These are phyloP conservation scores for Cydia amplana DNA, from an alignment of 1,140 invertebrate genomes.

Conservation along the genomic window DNA sequence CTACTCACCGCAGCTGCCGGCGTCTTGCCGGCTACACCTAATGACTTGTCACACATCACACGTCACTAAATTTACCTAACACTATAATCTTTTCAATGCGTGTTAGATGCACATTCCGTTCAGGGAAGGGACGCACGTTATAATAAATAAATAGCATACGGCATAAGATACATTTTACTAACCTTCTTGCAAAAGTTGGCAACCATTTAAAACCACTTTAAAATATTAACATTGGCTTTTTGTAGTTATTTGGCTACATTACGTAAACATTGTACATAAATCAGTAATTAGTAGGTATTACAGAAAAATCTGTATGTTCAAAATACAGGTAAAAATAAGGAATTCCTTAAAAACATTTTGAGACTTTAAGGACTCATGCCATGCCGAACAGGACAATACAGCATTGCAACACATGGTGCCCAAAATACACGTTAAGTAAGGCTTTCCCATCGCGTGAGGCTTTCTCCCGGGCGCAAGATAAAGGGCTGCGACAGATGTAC, in stretches of 20 bases:
- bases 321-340: constrained; percentile 5
- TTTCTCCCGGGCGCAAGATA: constrained; percentile 50
- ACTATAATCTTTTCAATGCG: neutral
- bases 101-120: too few relatives aligned
- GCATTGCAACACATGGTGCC: constrained; percentile 57
- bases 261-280: too few relatives aligned
- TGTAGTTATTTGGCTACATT: too few relatives aligned
- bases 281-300: too few relatives aligned
- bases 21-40: constrained; percentile 10
- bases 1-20: neutral
- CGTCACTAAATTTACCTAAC: neutral
- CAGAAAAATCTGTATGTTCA: neutral
- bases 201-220: too few relatives aligned
- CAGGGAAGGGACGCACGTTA: too few relatives aligned
- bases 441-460: constrained; percentile 65
- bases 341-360: constrained; percentile 18
- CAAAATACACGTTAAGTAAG: constrained; percentile 44
- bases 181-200: too few relatives aligned
- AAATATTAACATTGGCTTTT: too few relatives aligned
- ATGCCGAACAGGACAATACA: constrained; percentile 55
- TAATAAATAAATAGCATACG: too few relatives aligned
- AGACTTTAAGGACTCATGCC: constrained; percentile 45
- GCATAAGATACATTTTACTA: too few relatives aligned
- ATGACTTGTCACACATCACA: neutral
- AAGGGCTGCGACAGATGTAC: constrained; percentile 66